These are phyloP conservation scores for Heliconius himera DNA, from an alignment of 1,140 invertebrate genomes.

Conservation along the genomic window DNA sequence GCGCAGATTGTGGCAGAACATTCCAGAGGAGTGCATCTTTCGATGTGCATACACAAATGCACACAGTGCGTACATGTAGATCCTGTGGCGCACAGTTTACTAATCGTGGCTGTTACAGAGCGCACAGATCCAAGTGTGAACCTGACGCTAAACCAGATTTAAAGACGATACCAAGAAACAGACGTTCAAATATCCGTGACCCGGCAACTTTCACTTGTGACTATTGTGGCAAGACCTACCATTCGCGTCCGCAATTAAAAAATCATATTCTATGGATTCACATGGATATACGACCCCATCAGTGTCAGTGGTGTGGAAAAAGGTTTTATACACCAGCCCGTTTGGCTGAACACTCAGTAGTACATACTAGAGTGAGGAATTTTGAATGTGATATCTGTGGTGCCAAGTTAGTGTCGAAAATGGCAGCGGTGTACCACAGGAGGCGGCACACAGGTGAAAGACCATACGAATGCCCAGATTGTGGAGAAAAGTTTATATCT, in stretches of 20 bases:
- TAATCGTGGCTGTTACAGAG: conserved; percentile 64
- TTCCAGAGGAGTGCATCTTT: conserved; percentile 60
- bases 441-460: conserved; percentile 88
- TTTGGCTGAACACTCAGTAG: conserved; percentile 73
- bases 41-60: conserved; percentile 70
- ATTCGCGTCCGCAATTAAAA: conserved; percentile 70
- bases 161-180: conserved; percentile 50
- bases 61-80: conserved; percentile 65
- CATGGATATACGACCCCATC: conserved; percentile 74
- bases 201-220: conserved; percentile 72
- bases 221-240: conserved; percentile 71
- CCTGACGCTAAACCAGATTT: conserved; percentile 62
- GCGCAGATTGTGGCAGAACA: conserved; percentile 62
- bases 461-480: conserved; percentile 88
- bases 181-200: conserved; percentile 66
- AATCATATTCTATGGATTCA: conserved; percentile 80
- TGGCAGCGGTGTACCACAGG: conserved; percentile 74
- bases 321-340: conserved; percentile 75
- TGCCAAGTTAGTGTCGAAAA: conserved; percentile 70
- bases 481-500: conserved; percentile 82
- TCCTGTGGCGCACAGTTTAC: conserved; percentile 64
- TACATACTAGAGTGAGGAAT: conserved; percentile 74
- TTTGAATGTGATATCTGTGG: conserved; percentile 79
- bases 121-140: conserved; percentile 65
- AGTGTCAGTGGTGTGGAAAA: conserved; percentile 76